phyloP scores from a whole-genome alignment of 2,113 vertebrate genomes.

The Synchiropus splendidus region DNA sequence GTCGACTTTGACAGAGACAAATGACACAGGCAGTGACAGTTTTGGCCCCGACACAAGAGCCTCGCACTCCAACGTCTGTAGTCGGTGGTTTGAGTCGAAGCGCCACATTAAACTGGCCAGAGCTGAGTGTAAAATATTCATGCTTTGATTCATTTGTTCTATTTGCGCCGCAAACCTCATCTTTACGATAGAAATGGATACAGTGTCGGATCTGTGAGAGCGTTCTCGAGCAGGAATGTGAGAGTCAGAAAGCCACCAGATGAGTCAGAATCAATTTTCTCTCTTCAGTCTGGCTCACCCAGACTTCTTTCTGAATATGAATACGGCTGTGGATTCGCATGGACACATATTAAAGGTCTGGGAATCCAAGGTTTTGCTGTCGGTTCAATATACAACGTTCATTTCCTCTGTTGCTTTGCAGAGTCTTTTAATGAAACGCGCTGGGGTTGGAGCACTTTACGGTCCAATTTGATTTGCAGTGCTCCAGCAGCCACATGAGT shows the following conservation, averaged over 20 bases:
- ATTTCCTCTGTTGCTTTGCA: constrained; percentile 25
- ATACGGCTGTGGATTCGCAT: constrained; percentile 12
- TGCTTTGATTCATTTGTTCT: constrained; percentile 9
- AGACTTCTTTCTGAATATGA: constrained; percentile 4
- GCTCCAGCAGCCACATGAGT: constrained; percentile 14
- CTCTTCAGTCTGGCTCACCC: constrained; percentile 1
- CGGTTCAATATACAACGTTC: constrained; percentile 23
- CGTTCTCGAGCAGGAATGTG: constrained; percentile 1
- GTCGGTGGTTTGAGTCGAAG: no score
- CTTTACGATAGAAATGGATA: neutral
- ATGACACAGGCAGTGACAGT: no score
- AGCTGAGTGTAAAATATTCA: neutral
- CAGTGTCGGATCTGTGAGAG: neutral
- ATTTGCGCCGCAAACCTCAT: neutral
- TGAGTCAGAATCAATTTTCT: constrained; percentile 14
- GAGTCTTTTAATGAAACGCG: constrained; percentile 16
- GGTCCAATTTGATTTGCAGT: constrained; percentile 33
- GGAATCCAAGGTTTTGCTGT: constrained; percentile 14
- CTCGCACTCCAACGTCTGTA: no score
- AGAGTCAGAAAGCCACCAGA: constrained; percentile 5
- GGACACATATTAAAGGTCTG: constrained; percentile 17
- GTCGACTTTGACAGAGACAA: no score
- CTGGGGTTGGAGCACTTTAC: constrained; percentile 27
- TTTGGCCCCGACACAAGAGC: no score
- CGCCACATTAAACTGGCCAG: no score